phyloP scores from a whole-genome alignment of 2,113 vertebrate species.

The Empidonax traillii region DNA sequence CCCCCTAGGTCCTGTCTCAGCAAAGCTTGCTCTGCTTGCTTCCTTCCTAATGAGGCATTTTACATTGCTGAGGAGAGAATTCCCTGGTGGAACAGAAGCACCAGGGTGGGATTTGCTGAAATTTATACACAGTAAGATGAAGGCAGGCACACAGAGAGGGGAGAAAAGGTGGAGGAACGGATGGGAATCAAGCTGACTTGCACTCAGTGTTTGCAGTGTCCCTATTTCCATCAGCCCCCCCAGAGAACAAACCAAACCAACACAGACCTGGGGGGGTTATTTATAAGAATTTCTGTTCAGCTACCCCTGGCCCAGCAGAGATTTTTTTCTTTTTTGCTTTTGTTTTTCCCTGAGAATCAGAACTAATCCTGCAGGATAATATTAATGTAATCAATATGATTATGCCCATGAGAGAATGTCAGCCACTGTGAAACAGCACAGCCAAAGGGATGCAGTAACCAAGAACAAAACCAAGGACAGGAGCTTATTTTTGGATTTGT shows the following conservation, averaged over 20 bases:
- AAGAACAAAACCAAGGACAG: background rate
- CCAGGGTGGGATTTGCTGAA: background rate
- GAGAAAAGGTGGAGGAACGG: background rate
- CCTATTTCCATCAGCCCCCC: background rate
- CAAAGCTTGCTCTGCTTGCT: background rate
- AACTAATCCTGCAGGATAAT: background rate
- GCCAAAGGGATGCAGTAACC: background rate
- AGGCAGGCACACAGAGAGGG: background rate
- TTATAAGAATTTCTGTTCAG: background rate
- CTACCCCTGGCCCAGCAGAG: background rate
- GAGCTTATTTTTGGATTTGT: background rate
- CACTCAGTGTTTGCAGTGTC: background rate
- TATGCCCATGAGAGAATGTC: background rate
- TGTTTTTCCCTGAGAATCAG: background rate
- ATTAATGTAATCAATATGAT: background rate
- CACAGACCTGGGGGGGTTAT: background rate
- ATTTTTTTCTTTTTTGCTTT: background rate
- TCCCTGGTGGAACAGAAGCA: background rate
- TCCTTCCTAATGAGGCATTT: constrained; percentile 17
- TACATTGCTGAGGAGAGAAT: constrained; percentile 27
- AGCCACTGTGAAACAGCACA: background rate
- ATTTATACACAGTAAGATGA: background rate
- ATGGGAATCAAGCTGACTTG: background rate
- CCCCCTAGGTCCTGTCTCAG: background rate
- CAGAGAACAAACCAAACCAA: background rate